Conservation (phyloP, 1,140 invertebrate species). For the Aphaenogaster rudis region DNA sequence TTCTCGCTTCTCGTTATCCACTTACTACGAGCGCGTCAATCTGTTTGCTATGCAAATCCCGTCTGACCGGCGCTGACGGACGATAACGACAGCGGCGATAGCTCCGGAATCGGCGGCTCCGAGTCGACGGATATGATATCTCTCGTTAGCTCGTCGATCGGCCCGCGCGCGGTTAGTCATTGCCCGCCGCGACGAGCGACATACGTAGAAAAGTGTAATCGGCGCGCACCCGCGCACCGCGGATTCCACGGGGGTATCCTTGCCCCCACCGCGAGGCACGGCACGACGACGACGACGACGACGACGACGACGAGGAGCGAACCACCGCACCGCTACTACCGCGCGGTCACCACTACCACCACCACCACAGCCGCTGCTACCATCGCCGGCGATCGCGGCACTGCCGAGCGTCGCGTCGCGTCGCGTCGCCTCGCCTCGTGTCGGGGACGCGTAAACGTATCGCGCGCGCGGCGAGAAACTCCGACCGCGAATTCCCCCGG, state of each 20-base stretch:
- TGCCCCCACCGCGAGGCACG: conserved; percentile 54
- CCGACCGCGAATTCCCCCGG: conserved; percentile 70
- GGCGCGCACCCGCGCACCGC: conserved; percentile 60
- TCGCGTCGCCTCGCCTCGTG: background rate
- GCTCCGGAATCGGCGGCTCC: conserved; percentile 70
- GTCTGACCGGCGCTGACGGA: conserved; percentile 82
- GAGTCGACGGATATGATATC: conserved; percentile 73
- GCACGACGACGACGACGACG: conserved; percentile 47
- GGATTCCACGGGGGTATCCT: conserved; percentile 71
- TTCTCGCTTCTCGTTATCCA: conserved; percentile 79
- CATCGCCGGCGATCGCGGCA: conserved; percentile 15
- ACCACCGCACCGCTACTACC: conserved; percentile 14
- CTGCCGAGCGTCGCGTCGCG: conserved; percentile 17
- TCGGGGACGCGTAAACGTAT: conserved; percentile 64
- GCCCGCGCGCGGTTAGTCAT: conserved; percentile 81
- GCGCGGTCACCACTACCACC: conserved; percentile 17
- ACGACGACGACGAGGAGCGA: conserved; percentile 52
- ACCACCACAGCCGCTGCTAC: background rate
- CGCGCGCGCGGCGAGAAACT: conserved; percentile 66
- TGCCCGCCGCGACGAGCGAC: conserved; percentile 76
- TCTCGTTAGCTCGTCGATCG: conserved; percentile 83
- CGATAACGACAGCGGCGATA: conserved; percentile 57
- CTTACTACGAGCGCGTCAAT: conserved; percentile 84
- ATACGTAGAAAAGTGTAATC: conserved; percentile 74
- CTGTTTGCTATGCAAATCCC: conserved; percentile 86